These are phyloP conservation scores for Apeira syringaria DNA, from an alignment of 2,888 invertebrate species.

Conservation along the genomic window DNA sequence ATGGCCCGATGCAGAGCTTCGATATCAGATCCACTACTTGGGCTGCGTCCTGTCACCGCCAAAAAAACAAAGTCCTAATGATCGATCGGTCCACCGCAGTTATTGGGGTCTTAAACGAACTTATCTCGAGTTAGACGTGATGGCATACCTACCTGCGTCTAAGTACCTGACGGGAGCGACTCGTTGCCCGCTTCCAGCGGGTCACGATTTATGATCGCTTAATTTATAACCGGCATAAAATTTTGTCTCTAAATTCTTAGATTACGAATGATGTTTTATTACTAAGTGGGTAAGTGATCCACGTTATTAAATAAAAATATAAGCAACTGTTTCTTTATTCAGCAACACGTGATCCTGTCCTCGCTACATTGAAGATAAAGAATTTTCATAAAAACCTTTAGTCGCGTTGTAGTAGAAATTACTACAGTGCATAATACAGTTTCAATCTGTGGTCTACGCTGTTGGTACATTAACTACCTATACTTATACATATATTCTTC, in stretches of 20 bases:
- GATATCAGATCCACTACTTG: constrained; percentile 45
- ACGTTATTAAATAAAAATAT: no score
- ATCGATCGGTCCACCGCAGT: constrained; percentile 74
- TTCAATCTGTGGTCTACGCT: no score
- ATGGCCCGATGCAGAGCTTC: constrained; percentile 71
- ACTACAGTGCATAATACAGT: no score
- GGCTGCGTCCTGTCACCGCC: constrained; percentile 67
- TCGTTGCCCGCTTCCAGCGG: constrained; percentile 20
- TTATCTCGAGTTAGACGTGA: constrained; percentile 54
- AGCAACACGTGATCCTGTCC: no score
- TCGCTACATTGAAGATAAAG: no score
- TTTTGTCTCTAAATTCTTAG: constrained; percentile 28
- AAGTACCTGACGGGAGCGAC: constrained; percentile 39
- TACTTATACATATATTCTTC: no score
- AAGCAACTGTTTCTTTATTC: no score
- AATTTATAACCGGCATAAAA: constrained; percentile 42
- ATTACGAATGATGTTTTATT: constrained; percentile 34
- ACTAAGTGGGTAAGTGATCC: constrained; percentile 5
- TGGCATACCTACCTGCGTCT: constrained; percentile 39
- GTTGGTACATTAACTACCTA: no score
- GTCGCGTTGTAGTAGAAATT: no score
- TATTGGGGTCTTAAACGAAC: constrained; percentile 70
- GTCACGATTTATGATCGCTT: constrained; percentile 41
- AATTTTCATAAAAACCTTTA: no score
- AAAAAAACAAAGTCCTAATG: constrained; percentile 81